Evolutionary conservation across 2,797 vertebrate species (phyloP), one percentile per base, ranked within the genome.

Genomic region (Chromobotia macracanthus): DNA sequence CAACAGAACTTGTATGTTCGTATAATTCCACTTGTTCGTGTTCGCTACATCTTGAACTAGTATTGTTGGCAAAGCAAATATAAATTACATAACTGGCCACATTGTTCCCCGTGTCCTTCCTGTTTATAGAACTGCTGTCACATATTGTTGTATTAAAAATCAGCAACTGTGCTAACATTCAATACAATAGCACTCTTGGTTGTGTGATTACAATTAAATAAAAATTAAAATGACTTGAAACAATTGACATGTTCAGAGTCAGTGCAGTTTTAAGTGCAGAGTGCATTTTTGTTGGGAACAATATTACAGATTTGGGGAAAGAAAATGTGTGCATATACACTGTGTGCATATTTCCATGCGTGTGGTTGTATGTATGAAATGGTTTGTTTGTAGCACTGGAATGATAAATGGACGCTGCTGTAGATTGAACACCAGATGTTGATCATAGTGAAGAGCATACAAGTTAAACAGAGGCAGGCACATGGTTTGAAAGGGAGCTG

Each of bases 361-460:
- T 19, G 18, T 38, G n/a, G 48, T 38, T 65, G 44, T 44, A 44
- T 21, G 21, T 64, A n/a, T 41, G 58, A 50, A n/a, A 46, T 46
- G 9, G 12, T 48, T 38, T 46, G 44, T 64, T n/a, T 28, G 69
- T 56, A 65, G 50, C 58, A 31, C 25, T 72, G 46, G 77, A 77
- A 50, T 73, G 19, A 72, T 73, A 75, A 66, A 79, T 23, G 50
- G n/a, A 19, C 60, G 41, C 72, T 31, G 31, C 46, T 38, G 48
- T 67, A 48, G 64, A 69, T 31, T 55, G 44, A 77, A 79, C 60
- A 28, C 58, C 82, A 82, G 85, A 88, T 84, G 83, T 73, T 78
- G 74, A 80, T 75, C 85, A 76, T 87, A 82, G 88, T 79, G 86
- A 86, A 77, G 55, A 2, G 69, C 74, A 77, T 81, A 74, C 77